Evolutionary conservation across 2,888 invertebrate genomes (phyloP).

Genomic region (Cheiracanthium punctorium): DNA sequence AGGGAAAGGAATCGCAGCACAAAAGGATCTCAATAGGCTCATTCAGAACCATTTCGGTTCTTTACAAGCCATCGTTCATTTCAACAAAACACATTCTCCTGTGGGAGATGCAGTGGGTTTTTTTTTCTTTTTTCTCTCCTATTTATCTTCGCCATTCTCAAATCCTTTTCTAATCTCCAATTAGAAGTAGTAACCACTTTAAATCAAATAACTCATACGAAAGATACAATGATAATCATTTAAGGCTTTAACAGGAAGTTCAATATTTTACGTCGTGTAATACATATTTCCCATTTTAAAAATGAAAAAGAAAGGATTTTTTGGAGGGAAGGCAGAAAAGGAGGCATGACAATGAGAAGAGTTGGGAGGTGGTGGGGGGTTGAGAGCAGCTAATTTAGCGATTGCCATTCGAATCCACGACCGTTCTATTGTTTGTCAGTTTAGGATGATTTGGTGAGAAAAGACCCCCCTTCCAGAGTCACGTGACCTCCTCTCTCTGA

Average conservation of each 20-base stretch:
- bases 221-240: not conserved
- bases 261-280: not conserved
- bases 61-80: not conserved
- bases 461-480: not conserved
- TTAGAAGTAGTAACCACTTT: not conserved
- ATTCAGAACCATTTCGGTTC: not conserved
- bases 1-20: not conserved
- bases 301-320: not conserved
- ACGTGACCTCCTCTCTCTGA: not conserved
- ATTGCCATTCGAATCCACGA: conserved; percentile 5
- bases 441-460: conserved; percentile 12
- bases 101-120: not conserved
- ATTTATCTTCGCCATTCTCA: no score
- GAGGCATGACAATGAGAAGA: not conserved
- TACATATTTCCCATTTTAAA: not conserved
- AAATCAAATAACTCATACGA: not conserved
- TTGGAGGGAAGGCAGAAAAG: no score
- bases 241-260: not conserved
- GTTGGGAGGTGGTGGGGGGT: not conserved
- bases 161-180: not conserved
- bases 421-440: not conserved
- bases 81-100: not conserved
- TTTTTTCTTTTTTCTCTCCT: no score
- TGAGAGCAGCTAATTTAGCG: not conserved
- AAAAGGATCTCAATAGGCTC: not conserved